Conservation (phyloP, 2,888 invertebrate species). For the Dyspetes luteomarginatus region DNA sequence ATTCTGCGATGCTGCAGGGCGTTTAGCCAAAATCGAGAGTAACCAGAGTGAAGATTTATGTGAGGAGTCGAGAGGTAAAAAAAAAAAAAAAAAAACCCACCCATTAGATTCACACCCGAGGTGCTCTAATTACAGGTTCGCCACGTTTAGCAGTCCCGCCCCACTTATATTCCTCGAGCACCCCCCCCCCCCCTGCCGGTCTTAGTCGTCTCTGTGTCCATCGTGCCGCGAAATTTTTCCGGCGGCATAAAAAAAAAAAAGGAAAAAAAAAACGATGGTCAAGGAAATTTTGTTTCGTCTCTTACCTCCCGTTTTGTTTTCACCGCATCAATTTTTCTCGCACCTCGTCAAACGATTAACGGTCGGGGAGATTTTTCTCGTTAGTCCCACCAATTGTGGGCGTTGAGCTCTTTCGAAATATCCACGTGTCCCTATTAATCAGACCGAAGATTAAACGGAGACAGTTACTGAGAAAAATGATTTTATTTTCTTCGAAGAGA, state of each 20-base stretch:
- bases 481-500: not conserved
- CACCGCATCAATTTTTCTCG: constrained; percentile 42
- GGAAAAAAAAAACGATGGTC: constrained; percentile 28
- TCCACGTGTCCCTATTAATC: constrained; percentile 18
- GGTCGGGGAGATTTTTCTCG: constrained; percentile 13
- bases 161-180: constrained; percentile 18
- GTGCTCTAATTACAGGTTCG: constrained; percentile 81
- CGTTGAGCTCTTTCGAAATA: not conserved
- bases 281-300: constrained; percentile 51
- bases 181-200: not conserved
- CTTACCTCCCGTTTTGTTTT: constrained; percentile 19
- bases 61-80: constrained; percentile 35
- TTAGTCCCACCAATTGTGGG: constrained; percentile 35
- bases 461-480: not conserved
- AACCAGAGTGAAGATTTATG: constrained; percentile 64
- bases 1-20: not conserved
- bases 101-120: constrained; percentile 80
- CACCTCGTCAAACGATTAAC: constrained; percentile 54
- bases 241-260: constrained; percentile 29
- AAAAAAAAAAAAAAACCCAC: constrained; percentile 62
- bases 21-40: not conserved
- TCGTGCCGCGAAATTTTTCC: constrained; percentile 64
- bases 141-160: constrained; percentile 47
- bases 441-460: not conserved
- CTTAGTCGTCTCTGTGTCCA: constrained; percentile 33